Conservation (phyloP, 2,113 vertebrate species). For the Hydrolagus affinis region DNA sequence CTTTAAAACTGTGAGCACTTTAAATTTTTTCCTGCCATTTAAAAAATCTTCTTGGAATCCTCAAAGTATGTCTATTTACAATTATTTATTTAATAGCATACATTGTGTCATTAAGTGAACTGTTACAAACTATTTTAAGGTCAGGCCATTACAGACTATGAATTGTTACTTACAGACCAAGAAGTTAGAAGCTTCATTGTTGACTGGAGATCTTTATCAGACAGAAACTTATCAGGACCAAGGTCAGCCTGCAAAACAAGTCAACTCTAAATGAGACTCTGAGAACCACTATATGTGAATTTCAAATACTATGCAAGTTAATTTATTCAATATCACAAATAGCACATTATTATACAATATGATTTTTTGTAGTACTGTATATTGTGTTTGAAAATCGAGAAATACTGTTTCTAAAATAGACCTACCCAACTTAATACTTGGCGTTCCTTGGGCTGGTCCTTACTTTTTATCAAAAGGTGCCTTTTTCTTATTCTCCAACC, state of each 20-base stretch:
- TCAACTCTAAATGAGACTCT: background rate
- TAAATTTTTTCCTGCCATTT: too few relatives aligned
- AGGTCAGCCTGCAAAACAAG: slow-evolving; percentile 74
- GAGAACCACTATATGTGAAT: background rate
- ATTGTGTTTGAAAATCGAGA: too few relatives aligned
- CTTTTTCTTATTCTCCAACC: slow-evolving; percentile 95
- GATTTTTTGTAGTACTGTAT: too few relatives aligned
- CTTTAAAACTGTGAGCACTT: too few relatives aligned
- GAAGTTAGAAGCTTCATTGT: slow-evolving; percentile 79
- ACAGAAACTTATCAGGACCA: slow-evolving; percentile 89
- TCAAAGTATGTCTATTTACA: background rate
- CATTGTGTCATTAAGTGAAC: background rate
- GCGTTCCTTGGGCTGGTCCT: slow-evolving; percentile 85
- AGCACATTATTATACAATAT: too few relatives aligned
- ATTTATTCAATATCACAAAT: too few relatives aligned
- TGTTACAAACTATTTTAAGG: background rate
- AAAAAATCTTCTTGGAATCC: too few relatives aligned
- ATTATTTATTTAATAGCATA: background rate
- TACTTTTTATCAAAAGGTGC: slow-evolving; percentile 88
- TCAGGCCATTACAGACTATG: background rate
- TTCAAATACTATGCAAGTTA: background rate
- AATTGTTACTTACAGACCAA: slow-evolving; percentile 66
- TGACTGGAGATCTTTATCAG: slow-evolving; percentile 91
- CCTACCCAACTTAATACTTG: slow-evolving; percentile 89
- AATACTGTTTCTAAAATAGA: slow-evolving; percentile 16